Evolutionary conservation across 2,888 invertebrate genomes (phyloP).

Genomic region (Lithophane socia): DNA sequence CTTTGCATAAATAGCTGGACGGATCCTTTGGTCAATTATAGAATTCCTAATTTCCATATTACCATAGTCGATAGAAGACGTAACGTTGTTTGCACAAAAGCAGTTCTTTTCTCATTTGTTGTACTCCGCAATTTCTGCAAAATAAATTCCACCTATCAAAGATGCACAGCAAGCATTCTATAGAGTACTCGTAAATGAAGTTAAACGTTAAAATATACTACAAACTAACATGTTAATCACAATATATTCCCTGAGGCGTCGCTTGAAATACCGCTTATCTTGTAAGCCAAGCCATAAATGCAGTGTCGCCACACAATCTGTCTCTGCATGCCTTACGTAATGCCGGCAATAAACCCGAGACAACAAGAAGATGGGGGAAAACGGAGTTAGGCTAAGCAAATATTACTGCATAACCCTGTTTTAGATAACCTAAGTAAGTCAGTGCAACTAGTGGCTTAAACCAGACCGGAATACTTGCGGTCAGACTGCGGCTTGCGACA

Average conservation of each 20-base stretch:
- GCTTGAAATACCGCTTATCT: constrained; percentile 58
- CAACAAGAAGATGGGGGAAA: constrained; percentile 30
- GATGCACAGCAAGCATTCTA: background rate
- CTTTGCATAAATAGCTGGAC: constrained; percentile 47
- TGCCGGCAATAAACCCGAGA: constrained; percentile 43
- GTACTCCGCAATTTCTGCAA: background rate
- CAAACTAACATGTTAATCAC: constrained; percentile 29
- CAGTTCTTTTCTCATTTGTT: background rate
- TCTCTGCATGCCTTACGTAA: constrained; percentile 47
- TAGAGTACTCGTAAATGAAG: background rate
- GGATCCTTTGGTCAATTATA: constrained; percentile 49
- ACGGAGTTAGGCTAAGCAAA: constrained; percentile 47
- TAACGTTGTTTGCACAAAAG: background rate
- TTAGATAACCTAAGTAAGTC: constrained; percentile 53
- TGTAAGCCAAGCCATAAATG: constrained; percentile 57
- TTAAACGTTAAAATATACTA: constrained; percentile 28
- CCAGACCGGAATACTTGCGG: constrained; percentile 63
- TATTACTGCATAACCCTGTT: constrained; percentile 56
- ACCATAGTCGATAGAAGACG: constrained; percentile 1
- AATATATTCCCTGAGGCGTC: constrained; percentile 14
- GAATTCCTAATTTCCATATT: constrained; percentile 33
- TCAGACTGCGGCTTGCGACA: constrained; percentile 62
- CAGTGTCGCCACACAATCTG: constrained; percentile 52
- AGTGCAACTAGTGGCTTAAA: constrained; percentile 60
- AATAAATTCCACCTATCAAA: background rate